phyloP scores from a whole-genome alignment of 2,888 invertebrate genomes.

The Hoplodrina ambigua region DNA sequence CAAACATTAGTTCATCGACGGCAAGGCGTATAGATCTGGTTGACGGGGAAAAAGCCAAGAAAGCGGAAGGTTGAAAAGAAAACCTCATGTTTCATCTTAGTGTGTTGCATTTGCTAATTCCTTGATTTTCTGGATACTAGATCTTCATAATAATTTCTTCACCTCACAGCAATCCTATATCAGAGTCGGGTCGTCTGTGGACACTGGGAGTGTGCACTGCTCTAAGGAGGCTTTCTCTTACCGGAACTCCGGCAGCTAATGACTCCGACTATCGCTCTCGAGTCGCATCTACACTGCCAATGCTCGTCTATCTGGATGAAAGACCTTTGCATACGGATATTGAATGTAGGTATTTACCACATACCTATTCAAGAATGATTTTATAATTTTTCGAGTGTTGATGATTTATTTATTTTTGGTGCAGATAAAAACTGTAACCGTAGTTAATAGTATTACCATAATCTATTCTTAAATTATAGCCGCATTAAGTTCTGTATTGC shows the following conservation, averaged over 20 bases:
- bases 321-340: constrained; percentile 76
- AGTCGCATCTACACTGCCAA: constrained; percentile 79
- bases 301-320: constrained; percentile 82
- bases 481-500: constrained; percentile 1
- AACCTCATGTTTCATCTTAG: too few relatives aligned
- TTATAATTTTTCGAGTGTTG: not conserved
- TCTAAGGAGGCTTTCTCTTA: constrained; percentile 77
- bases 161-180: constrained; percentile 80
- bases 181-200: constrained; percentile 82
- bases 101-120: too few relatives aligned
- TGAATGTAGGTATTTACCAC: constrained; percentile 71
- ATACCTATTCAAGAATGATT: not conserved
- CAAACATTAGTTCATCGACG: too few relatives aligned
- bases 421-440: constrained; percentile 1
- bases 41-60: too few relatives aligned
- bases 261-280: constrained; percentile 74
- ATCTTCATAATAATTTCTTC: not conserved
- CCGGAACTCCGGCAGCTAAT: constrained; percentile 77
- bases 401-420: not conserved
- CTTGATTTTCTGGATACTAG: not conserved
- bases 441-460: not conserved
- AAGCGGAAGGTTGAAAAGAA: too few relatives aligned
- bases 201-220: constrained; percentile 83
- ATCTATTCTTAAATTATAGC: not conserved
- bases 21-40: too few relatives aligned